phyloP scores from a whole-genome alignment of 2,888 invertebrate genomes.

The Hemithea aestivaria region DNA sequence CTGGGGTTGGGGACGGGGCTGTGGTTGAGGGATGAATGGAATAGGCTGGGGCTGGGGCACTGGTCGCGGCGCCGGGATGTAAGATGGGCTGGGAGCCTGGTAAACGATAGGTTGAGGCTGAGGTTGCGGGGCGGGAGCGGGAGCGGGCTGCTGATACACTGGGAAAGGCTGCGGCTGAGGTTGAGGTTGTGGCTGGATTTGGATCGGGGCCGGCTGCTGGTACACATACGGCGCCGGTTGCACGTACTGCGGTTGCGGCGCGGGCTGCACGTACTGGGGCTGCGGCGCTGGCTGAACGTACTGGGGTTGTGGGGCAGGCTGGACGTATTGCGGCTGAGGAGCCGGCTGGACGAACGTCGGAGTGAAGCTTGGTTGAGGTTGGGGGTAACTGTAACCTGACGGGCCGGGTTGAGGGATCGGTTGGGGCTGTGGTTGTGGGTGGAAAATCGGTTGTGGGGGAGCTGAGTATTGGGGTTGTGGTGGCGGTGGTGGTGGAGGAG shows the following conservation, averaged over 20 bases:
- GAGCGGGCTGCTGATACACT: constrained; percentile 18
- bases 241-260: constrained; percentile 11
- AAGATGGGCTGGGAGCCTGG: constrained; percentile 17
- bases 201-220: constrained; percentile 12
- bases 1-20: constrained; percentile 27
- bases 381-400: constrained; percentile 43
- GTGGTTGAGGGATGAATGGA: constrained; percentile 28
- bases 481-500: constrained; percentile 24
- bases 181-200: constrained; percentile 19
- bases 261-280: constrained; percentile 8
- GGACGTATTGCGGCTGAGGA: constrained; percentile 22
- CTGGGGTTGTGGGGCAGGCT: constrained; percentile 16
- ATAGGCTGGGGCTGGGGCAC: constrained; percentile 21
- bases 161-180: constrained; percentile 18
- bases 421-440: constrained; percentile 33
- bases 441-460: constrained; percentile 21
- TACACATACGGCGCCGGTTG: constrained; percentile 17
- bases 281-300: constrained; percentile 8
- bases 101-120: constrained; percentile 28
- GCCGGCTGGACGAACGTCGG: constrained; percentile 23
- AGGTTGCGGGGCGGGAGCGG: constrained; percentile 11
- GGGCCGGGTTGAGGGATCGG: constrained; percentile 17
- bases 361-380: constrained; percentile 27
- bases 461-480: constrained; percentile 21
- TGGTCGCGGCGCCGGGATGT: constrained; percentile 24